These are phyloP conservation scores for Agrochola macilenta DNA, from an alignment of 2,888 invertebrate species.

Conservation along the genomic window DNA sequence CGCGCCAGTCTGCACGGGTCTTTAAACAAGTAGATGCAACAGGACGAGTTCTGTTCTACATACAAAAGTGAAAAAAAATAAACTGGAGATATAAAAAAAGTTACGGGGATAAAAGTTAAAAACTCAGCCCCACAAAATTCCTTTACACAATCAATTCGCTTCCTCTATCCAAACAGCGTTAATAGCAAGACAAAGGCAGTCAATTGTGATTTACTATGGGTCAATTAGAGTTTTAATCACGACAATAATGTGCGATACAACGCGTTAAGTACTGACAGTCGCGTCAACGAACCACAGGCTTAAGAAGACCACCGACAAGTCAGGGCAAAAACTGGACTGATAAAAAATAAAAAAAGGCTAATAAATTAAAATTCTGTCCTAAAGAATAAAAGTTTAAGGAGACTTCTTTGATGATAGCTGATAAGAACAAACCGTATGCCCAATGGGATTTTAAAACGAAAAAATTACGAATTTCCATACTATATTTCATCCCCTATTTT, in stretches of 20 bases:
- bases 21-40: background rate
- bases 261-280: constrained; percentile 85
- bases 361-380: background rate
- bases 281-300: constrained; percentile 77
- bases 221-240: constrained; percentile 90
- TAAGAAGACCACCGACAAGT: constrained; percentile 50
- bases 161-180: constrained; percentile 74
- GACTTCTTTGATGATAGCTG: too few species aligned
- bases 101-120: background rate
- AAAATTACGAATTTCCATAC: too few species aligned
- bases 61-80: background rate
- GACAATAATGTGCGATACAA: constrained; percentile 87
- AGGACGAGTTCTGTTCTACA: too few species aligned
- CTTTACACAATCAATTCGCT: constrained; percentile 47
- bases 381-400: too few species aligned
- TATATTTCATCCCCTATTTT: too few species aligned
- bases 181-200: constrained; percentile 80
- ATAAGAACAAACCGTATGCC: too few species aligned
- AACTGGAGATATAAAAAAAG: too few species aligned
- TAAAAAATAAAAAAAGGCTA: too few species aligned
- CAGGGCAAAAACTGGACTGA: too few species aligned
- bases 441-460: too few species aligned
- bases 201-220: constrained; percentile 89
- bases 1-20: too few species aligned
- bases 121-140: constrained; percentile 28